A percentile compares a stretch with the other conserved stretches of the same genome.
phyloP scores from a whole-genome alignment of 2,888 invertebrate genomes.

The Ceratothoa steindachneri region DNA sequence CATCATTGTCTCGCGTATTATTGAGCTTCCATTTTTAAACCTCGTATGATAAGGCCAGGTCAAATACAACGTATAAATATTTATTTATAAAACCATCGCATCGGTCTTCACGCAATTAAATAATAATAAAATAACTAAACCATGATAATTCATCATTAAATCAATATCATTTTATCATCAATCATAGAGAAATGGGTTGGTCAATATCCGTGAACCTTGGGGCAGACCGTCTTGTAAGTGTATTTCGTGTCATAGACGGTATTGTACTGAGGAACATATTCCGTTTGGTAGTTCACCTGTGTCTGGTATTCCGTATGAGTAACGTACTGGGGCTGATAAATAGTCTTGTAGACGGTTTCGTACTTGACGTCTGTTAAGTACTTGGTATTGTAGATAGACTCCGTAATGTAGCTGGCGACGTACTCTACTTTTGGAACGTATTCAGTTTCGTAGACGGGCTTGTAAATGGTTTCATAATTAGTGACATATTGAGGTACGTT shows the following conservation, averaged over 20 bases:
- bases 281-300: constrained; percentile 27
- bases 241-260: constrained; percentile 20
- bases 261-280: constrained; percentile 32
- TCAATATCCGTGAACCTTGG: constrained; percentile 16
- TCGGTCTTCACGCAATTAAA: no score
- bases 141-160: no score
- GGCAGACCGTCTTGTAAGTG: constrained; percentile 27
- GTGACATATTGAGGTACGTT: constrained; percentile 24
- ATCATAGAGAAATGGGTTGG: no score
- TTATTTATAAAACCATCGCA: no score
- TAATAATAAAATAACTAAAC: no score
- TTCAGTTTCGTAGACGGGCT: constrained; percentile 34
- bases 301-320: constrained; percentile 29
- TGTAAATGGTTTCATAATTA: constrained; percentile 31
- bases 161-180: no score
- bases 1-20: no score
- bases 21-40: no score
- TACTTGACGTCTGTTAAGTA: constrained; percentile 29
- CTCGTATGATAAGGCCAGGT: no score
- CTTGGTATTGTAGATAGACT: constrained; percentile 29
- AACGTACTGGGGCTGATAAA: constrained; percentile 29
- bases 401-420: constrained; percentile 38
- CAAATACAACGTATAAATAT: no score
- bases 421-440: constrained; percentile 38
- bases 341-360: constrained; percentile 38